Percentiles rank a stretch among this genome's conserved stretches.
phyloP scores from a whole-genome alignment of 2,113 vertebrate genomes.

The Furnarius figulus region DNA sequence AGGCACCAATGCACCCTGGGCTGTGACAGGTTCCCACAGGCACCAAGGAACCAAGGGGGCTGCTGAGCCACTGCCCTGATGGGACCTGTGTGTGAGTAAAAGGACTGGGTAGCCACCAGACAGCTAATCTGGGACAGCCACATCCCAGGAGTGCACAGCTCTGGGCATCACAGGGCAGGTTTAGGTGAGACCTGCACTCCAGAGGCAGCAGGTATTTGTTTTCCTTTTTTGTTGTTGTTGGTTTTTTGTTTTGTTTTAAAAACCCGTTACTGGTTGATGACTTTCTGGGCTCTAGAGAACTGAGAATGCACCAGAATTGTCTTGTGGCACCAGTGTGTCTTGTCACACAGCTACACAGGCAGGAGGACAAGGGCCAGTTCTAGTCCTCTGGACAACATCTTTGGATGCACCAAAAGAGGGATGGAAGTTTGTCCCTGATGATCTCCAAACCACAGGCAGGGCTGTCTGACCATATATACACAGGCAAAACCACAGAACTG shows the following conservation, averaged over 20 bases:
- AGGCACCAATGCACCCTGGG: neutral
- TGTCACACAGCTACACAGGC: accelerated
- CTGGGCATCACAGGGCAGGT: neutral
- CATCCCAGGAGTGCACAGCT: neutral
- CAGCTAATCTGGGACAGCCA: neutral
- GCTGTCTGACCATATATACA: accelerated
- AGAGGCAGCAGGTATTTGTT: neutral
- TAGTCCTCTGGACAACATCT: neutral
- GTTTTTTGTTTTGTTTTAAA: neutral
- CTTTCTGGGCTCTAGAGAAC: neutral
- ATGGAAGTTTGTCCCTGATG: neutral
- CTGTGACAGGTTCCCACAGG: neutral
- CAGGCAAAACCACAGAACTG: neutral
- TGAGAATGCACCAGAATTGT: neutral
- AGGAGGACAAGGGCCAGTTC: neutral
- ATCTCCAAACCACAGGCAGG: neutral
- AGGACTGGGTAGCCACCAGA: neutral
- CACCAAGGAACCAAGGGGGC: neutral
- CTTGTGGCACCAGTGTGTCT: neutral
- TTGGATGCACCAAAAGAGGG: neutral
- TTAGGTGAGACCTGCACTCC: neutral
- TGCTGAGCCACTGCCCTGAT: neutral
- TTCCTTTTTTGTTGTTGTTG: neutral
- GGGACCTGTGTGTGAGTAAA: neutral
- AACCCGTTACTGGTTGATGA: neutral